Conservation (phyloP, 2,888 invertebrate species). For the Caenorhabditis afra region DNA sequence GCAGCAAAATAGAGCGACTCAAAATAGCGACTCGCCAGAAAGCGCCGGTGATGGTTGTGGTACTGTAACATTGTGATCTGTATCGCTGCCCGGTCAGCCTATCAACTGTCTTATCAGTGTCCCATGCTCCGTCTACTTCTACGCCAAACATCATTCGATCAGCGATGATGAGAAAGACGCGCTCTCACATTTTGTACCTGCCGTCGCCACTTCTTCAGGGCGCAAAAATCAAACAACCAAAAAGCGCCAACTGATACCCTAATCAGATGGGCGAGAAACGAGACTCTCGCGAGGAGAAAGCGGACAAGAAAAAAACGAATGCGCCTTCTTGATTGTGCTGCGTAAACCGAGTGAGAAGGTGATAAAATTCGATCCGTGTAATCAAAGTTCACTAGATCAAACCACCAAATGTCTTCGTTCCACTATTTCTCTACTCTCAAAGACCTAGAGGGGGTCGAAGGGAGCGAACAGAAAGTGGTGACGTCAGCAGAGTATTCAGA, state of each 20-base stretch:
- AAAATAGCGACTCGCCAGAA: too few relatives aligned
- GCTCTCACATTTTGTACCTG: conserved; percentile 19
- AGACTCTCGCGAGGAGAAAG: too few relatives aligned
- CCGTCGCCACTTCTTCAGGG: neutral
- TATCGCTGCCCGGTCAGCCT: neutral
- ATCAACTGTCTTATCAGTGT: neutral
- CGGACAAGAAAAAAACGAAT: too few relatives aligned
- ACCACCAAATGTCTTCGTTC: conserved; percentile 19
- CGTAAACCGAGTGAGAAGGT: neutral
- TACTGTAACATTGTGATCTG: conserved; percentile 25
- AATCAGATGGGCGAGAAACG: too few relatives aligned
- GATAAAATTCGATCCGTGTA: conserved; percentile 32
- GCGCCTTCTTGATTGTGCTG: neutral
- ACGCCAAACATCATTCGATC: conserved; percentile 19
- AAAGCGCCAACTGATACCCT: neutral
- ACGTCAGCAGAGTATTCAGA: conserved; percentile 31
- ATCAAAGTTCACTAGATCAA: conserved; percentile 38
- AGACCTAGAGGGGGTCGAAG: neutral
- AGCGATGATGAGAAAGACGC: neutral
- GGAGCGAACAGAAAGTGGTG: conserved; percentile 45
- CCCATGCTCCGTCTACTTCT: conserved; percentile 16
- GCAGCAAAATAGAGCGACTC: too few relatives aligned
- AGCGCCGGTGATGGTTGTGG: too few relatives aligned
- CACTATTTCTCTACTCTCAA: conserved; percentile 2
- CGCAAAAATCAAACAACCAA: conserved; percentile 19